Conservation (phyloP, 2,113 vertebrate genomes). For the Macquaria australasica region DNA sequence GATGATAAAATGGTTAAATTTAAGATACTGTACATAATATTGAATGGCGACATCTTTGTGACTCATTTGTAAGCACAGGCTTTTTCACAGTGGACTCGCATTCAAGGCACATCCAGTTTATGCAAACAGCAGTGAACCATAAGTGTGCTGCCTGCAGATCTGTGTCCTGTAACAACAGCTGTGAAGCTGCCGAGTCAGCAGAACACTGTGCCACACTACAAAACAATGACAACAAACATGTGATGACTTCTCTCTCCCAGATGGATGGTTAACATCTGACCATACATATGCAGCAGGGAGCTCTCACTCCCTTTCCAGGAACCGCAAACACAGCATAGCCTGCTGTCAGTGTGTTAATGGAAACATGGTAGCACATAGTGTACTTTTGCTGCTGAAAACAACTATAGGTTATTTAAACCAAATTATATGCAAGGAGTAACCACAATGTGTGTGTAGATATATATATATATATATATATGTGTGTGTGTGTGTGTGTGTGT, state of each 20-base stretch:
- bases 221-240: not conserved
- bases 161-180: slow-evolving; percentile 35
- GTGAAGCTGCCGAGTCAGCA: slow-evolving; percentile 47
- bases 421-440: not conserved
- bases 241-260: not conserved
- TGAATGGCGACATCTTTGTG: not conserved
- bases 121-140: slow-evolving; percentile 23
- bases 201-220: not conserved
- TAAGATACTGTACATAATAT: not conserved
- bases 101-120: slow-evolving; percentile 23
- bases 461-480: too few species aligned
- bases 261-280: not conserved
- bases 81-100: not conserved
- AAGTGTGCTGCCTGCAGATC: not conserved
- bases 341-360: not conserved
- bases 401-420: not conserved
- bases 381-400: not conserved
- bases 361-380: not conserved
- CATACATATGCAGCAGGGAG: not conserved
- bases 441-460: too few species aligned
- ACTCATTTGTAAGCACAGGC: not conserved
- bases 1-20: not conserved
- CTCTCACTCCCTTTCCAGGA: not conserved
- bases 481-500: too few species aligned
- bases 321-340: not conserved